Base-by-base conservation (phyloP, 2,113 vertebrate genomes). In the Condylura cristata region DNA sequence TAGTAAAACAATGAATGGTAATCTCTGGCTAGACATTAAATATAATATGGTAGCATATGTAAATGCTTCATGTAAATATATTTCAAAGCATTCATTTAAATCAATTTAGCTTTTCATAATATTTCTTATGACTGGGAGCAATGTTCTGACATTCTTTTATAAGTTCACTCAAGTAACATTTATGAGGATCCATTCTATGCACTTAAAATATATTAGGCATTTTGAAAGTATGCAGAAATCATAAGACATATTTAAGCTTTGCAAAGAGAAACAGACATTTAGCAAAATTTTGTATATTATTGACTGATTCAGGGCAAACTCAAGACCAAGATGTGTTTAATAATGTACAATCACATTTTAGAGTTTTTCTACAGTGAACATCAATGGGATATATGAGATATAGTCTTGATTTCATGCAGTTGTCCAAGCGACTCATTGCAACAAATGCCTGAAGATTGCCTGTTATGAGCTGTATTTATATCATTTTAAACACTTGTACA, bases 21-120 rank as follows among this genome's bases (percentile, higher is more conserved):
- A n/a, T 74, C 13, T 18, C 56, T 63, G 32, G 65, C 3, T 51
- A 88, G 6, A 70, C 34, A 84, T 75, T 63, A 86, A 65, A 37
- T 7, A 72, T 71, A 48, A 60, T 39, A 26, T 37, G 83, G 37
- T 66, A 78, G 74, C 68, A 71, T 6, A 56, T 7, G 4, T 51
- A 83, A 83, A 65, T 37, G 63, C 7, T 84, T 93, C 30, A 53
- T 46, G 14, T 41, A 70, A 91, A 16, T 85, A 32, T 89, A 89
- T 92, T 68, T 93, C 28, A 71, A 82, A 56, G 13, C n/a, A 83
- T 39, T 93, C 10, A 89, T 58, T 95, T 95, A 85, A 87, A 76
- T 34, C 8, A 32, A 14, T 53, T 92, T 44, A 89, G 30, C 12
- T 88, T 93, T 92, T 51, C 34, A 22, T 61, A 39, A 39, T 26